A percentile compares a stretch with the other conserved stretches of the same genome.
Evolutionary conservation across 1,140 invertebrate species (phyloP).

Genomic region (Euwallacea fornicatus): DNA sequence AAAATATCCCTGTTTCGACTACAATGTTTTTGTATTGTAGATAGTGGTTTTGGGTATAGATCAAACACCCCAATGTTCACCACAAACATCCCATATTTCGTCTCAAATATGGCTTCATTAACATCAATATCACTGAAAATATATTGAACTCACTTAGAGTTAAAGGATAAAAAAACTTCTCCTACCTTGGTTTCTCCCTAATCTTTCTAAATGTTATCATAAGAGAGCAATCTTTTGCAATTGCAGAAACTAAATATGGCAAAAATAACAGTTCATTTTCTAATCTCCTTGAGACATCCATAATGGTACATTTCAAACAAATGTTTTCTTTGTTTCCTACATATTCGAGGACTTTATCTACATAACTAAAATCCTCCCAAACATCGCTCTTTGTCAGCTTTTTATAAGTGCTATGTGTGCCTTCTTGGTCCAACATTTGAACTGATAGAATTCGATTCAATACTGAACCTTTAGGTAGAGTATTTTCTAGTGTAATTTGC

Average conservation of each 20-base stretch:
- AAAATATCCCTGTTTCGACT: constrained; percentile 44
- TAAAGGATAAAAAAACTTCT: background rate
- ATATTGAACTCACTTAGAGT: background rate
- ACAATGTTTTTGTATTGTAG: constrained; percentile 46
- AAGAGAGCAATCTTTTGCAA: constrained; percentile 50
- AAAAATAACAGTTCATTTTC: constrained; percentile 42
- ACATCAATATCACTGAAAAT: background rate
- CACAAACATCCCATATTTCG: constrained; percentile 42
- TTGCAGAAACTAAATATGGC: constrained; percentile 47
- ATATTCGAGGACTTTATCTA: constrained; percentile 42
- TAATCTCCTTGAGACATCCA: constrained; percentile 18
- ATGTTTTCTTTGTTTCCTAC: constrained; percentile 25
- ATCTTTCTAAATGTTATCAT: constrained; percentile 47
- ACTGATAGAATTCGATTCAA: constrained; percentile 46
- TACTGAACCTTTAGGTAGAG: constrained; percentile 43
- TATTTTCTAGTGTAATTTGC: constrained; percentile 2
- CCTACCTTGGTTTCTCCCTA: constrained; percentile 32
- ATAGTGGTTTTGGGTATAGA: constrained; percentile 48
- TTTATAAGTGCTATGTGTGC: constrained; percentile 42
- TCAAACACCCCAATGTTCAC: constrained; percentile 50
- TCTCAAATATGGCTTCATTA: constrained; percentile 35
- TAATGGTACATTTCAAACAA: constrained; percentile 42
- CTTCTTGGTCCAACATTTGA: constrained; percentile 48
- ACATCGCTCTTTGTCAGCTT: constrained; percentile 37
- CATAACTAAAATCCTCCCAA: constrained; percentile 41